Percentiles rank a stretch among this genome's conserved stretches.
phyloP scores from a whole-genome alignment of 2,888 invertebrate genomes.

The Aromia moschata region DNA sequence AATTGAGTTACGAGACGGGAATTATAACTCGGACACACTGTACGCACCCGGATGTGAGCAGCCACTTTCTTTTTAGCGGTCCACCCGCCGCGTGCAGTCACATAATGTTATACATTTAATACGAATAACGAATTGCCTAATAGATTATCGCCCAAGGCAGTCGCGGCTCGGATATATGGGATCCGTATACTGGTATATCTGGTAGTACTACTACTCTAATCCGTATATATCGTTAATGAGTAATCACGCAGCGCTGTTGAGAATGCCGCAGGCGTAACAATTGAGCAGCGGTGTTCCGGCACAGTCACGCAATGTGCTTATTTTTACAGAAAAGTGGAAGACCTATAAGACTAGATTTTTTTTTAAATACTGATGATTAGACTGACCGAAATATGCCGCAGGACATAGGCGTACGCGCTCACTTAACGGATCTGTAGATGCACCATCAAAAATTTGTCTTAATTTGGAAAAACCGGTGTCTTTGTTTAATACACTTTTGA shows the following conservation, averaged over 20 bases:
- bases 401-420: too few species aligned
- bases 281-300: not conserved
- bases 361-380: too few species aligned
- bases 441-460: too few species aligned
- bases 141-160: conserved; percentile 36
- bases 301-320: too few species aligned
- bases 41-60: conserved; percentile 15
- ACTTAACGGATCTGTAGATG: too few species aligned
- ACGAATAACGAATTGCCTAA: conserved; percentile 37
- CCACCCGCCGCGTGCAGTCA: conserved; percentile 25
- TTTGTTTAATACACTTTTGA: too few species aligned
- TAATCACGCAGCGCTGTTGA: conserved; percentile 41
- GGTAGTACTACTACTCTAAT: conserved; percentile 14
- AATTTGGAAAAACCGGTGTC: too few species aligned
- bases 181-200: conserved; percentile 10
- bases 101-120: conserved; percentile 30
- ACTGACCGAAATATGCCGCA: too few species aligned
- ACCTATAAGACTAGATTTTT: too few species aligned
- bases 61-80: conserved; percentile 19
- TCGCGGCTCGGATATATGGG: conserved; percentile 23
- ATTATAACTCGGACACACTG: too few species aligned
- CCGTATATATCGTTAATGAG: conserved; percentile 37
- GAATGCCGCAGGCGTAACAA: conserved; percentile 22
- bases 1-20: too few species aligned
- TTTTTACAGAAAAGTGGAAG: too few species aligned